Evolutionary conservation across 2,888 invertebrate species (phyloP), one percentile per base, ranked within the genome.

Genomic region (Thereva nobilitata): DNA sequence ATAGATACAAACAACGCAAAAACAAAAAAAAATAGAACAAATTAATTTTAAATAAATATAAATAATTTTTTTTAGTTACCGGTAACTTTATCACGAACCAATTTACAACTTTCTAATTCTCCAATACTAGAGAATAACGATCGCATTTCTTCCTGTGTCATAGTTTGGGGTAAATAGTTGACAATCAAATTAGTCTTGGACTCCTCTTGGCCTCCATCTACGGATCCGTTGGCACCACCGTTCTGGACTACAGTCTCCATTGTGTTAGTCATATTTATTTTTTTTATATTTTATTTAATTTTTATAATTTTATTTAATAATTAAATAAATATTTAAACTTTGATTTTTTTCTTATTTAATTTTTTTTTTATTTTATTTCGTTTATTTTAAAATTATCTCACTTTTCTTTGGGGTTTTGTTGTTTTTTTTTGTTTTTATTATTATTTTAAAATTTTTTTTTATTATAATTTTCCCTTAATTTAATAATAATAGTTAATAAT

Each of bases 91-190:
- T 97, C 96, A 79, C 96, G 87, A 80, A 97, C 95, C 79, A 97
- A 87, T 84, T 97, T 97, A 86, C 97, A 97, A 82, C 94, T 94
- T 84, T 97, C 97, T 75, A 97, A 92, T 84, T 96, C 95, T 76
- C 96, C 96, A 81, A 97, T 93, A 82, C 93, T 93, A 70, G 93
- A 91, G 84, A 97, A 97, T 72, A 97, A 85, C 71, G 94, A 93
- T 74, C 95, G 87, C 77, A 97, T 95, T 84, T 96, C 95, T 81
- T 96, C 95, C 82, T 97, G 96, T 72, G 93, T 93, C 85, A 96
- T 90, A 73, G 89, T 91, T 83, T 96, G 96, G 41, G 96, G 96
- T 74, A 96, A 86, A 81, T 96, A 97, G 85, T 96, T 97, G 77
- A 97, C 91, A 73, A 97, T 96, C 74, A 96, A 86, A 84, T 96